phyloP scores from a whole-genome alignment of 2,797 vertebrate species.

The Phataginus tetradactyla region DNA sequence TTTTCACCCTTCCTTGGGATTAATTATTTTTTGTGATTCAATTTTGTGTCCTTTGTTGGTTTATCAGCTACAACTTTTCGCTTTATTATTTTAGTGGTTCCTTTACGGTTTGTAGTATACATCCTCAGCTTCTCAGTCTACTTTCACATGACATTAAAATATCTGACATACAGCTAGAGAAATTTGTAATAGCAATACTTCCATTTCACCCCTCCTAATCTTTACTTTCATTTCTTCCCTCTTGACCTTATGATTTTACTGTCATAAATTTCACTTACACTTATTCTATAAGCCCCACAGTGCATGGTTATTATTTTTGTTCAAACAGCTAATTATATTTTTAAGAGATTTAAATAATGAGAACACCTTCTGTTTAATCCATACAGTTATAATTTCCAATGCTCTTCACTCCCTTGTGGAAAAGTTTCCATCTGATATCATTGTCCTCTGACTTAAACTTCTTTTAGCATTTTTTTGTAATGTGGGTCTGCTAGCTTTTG shows the following conservation, averaged over 20 bases:
- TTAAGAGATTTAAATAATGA: slow-evolving; percentile 3
- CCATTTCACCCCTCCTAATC: not conserved
- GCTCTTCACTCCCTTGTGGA: not conserved
- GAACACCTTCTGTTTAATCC: not conserved
- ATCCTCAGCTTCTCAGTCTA: not conserved
- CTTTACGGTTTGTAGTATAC: not conserved
- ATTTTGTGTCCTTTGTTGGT: not conserved
- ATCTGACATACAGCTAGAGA: not conserved
- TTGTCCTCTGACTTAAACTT: not conserved
- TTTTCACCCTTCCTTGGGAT: not conserved
- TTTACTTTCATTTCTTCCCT: not conserved
- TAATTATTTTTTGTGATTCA: not conserved
- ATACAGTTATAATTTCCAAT: not conserved
- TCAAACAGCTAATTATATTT: not conserved
- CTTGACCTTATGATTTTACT: not conserved
- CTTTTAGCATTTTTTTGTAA: not conserved
- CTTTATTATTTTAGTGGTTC: not conserved
- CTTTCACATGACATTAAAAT: not conserved
- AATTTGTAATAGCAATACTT: not conserved
- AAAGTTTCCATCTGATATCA: not conserved
- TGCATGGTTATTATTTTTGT: not conserved
- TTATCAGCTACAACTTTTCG: slow-evolving; percentile 7
- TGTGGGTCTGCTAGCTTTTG: not conserved
- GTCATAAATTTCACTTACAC: slow-evolving; percentile 1
- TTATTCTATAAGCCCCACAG: not conserved